A percentile compares a stretch with the other conserved stretches of the same genome.
Conservation (phyloP, 2,888 invertebrate genomes). For the Lepidonotus clava region DNA sequence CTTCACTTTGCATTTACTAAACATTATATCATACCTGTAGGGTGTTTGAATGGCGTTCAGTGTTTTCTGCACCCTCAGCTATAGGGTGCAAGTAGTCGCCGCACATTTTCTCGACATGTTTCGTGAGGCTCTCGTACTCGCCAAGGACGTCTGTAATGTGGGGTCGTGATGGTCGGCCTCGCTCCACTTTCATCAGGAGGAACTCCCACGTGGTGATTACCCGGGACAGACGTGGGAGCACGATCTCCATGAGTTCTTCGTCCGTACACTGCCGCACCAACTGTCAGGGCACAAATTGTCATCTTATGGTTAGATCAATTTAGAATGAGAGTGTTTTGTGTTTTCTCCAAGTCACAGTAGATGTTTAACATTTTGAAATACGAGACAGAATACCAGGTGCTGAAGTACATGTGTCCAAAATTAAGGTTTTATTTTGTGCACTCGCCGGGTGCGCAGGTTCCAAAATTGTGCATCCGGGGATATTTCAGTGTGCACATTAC, state of each 20-base stretch:
- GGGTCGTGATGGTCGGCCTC: constrained; percentile 54
- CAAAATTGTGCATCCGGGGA: no score
- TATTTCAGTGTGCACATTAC: no score
- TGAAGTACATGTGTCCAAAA: no score
- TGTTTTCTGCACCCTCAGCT: background rate
- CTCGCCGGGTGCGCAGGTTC: no score
- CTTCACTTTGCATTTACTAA: no score
- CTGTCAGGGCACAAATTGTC: no score
- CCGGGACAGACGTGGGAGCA: constrained; percentile 80
- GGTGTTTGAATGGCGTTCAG: background rate
- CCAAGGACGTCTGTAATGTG: constrained; percentile 53
- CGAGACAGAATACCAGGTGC: no score
- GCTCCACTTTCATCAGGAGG: constrained; percentile 78
- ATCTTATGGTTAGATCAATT: no score
- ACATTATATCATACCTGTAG: background rate
- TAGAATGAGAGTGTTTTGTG: no score
- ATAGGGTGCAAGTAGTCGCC: constrained; percentile 36
- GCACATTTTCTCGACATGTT: constrained; percentile 54
- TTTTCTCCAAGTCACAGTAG: no score
- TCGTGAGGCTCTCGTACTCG: constrained; percentile 58
- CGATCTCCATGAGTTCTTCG: constrained; percentile 81
- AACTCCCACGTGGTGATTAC: constrained; percentile 81
- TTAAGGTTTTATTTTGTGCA: no score
- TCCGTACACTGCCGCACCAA: constrained; percentile 74
- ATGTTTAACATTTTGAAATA: no score